Evolutionary conservation across 2,113 vertebrate species (phyloP), one percentile per base, ranked within the genome.

Genomic region (Oncorhynchus kisutch): DNA sequence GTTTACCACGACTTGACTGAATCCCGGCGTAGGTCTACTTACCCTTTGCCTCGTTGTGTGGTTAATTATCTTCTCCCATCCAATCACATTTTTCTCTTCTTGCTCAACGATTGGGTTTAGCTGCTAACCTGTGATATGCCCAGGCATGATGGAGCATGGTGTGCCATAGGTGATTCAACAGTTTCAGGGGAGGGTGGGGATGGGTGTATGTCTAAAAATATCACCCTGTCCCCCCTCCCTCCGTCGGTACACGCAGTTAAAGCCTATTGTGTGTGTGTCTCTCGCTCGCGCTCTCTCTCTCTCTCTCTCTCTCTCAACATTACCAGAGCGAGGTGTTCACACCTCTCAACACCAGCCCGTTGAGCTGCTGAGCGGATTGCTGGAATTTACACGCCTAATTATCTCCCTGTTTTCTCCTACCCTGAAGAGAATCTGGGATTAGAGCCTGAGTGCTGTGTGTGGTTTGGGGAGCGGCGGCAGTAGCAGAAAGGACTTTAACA

Each of bases 361-460:
- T 66, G 80, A 83, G 82, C 80, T 72, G 80, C 83, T 76, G 60
- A 88, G 83, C 84, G 73, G 78, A 78, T 75, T 76, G 79, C 82
- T 83, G 86, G 84, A 90, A 91, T 90, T 89, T 86, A 88, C 86
- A 86, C 81, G 81, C 84, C 81, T 87, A 91, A 89, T 90, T 90
- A 90, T 90, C 87, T 87, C 86, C 81, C 86, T 84, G 77, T 82
- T 73, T 24, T 62, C 16, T 62, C 54, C 14, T 48, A 78, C 84
- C 82, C 82, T 87, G 85, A 70, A 80, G 80, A 81, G 82, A 78
- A 83, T 90, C 83, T 81, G 62, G 22, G 76, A 77, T 81, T 70
- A 79, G 75, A 78, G 84, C 81, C 77, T 77, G 70, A 87, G 69
- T 82, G 72, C 80, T 14, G 60, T 54, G 66, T 11, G 82, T 60